phyloP scores from a whole-genome alignment of 2,113 vertebrate species.

The Capreolus pygargus region DNA sequence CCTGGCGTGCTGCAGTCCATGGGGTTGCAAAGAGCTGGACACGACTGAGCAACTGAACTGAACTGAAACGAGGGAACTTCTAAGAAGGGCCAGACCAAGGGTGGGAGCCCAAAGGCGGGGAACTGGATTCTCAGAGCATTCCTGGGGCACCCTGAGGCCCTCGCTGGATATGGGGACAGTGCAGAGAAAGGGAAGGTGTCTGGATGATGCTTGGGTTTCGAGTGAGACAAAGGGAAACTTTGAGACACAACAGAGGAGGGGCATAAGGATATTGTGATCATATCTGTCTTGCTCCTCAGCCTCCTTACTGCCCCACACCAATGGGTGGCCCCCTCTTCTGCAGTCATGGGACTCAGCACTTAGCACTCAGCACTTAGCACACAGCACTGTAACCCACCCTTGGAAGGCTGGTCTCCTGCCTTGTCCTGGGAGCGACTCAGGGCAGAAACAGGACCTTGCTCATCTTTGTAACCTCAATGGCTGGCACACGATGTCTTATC shows the following conservation, averaged over 20 bases:
- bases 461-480: neutral
- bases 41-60: neutral
- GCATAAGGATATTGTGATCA: no score
- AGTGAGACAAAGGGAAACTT: neutral
- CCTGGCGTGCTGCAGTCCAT: neutral
- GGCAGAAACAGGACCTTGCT: neutral
- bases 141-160: neutral
- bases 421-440: neutral
- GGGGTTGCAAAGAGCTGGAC: neutral
- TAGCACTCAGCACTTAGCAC: no score
- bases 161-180: neutral
- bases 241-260: neutral
- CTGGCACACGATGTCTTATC: neutral
- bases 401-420: neutral
- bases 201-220: neutral
- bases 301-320: neutral
- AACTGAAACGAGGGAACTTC: neutral
- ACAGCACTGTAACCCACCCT: no score
- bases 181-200: neutral
- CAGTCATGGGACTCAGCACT: neutral
- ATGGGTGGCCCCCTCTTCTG: neutral
- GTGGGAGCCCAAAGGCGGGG: neutral
- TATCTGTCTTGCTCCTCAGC: no score
- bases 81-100: neutral
- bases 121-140: neutral